phyloP scores from a whole-genome alignment of 2,113 vertebrate genomes.

The Philantomba maxwellii region DNA sequence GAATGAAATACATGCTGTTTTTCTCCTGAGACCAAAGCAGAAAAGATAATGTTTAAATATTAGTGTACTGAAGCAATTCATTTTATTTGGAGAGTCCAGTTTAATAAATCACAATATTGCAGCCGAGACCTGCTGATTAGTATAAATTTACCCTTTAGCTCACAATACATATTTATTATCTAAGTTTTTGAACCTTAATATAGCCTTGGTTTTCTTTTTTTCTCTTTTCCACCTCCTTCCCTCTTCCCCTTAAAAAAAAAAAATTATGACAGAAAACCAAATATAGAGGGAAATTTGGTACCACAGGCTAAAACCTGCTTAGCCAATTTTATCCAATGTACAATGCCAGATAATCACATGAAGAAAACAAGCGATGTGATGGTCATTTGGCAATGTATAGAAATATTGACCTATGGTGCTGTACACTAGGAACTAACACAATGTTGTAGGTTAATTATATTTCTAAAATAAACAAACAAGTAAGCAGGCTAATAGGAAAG shows the following conservation, averaged over 20 bases:
- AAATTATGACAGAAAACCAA: background rate
- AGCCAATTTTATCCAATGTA: background rate
- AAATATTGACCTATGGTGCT: background rate
- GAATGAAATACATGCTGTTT: background rate
- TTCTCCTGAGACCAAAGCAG: background rate
- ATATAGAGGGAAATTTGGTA: slow-evolving; percentile 6
- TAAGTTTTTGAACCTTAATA: slow-evolving; percentile 14
- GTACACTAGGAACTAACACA: background rate
- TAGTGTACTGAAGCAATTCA: background rate
- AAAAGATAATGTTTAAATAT: background rate
- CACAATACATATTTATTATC: background rate
- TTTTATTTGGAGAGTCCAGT: background rate
- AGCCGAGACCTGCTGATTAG: background rate
- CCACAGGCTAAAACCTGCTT: background rate
- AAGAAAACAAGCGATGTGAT: background rate
- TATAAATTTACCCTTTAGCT: background rate
- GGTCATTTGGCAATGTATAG: background rate
- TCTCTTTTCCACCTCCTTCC: background rate
- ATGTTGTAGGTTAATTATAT: background rate
- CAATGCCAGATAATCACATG: background rate
- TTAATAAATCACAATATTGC: background rate
- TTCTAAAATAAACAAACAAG: background rate
- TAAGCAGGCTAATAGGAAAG: background rate
- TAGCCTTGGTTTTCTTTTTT: background rate
- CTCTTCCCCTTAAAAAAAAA: background rate